Evolutionary conservation across 2,113 vertebrate genomes (phyloP).

Genomic region (Vulpes vulpes): DNA sequence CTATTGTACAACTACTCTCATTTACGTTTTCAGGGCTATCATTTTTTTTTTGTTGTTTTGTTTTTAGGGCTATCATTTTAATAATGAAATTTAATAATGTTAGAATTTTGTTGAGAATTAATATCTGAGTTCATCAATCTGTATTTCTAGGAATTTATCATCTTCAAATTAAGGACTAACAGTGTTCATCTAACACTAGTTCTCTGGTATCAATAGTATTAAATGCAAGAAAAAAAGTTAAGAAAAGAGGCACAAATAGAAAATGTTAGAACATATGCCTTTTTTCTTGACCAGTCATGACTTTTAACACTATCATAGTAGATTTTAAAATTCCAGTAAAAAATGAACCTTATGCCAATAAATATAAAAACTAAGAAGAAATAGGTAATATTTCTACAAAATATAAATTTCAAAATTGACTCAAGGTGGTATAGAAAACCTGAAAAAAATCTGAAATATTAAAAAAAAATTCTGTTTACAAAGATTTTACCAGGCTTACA

Average conservation of each 20-base stretch:
- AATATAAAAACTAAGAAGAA: slow-evolving; percentile 39
- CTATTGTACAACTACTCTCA: slow-evolving; percentile 1
- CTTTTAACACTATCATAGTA: neutral
- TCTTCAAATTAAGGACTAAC: neutral
- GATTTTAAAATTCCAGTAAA: slow-evolving; percentile 38
- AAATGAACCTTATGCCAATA: neutral
- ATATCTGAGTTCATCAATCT: neutral
- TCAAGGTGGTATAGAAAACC: neutral
- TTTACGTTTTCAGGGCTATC: neutral
- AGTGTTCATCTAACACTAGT: neutral
- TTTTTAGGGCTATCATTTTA: slow-evolving; percentile 38
- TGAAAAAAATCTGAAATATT: slow-evolving; percentile 24
- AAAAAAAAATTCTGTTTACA: neutral
- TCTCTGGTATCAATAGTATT: neutral
- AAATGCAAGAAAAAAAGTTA: slow-evolving; percentile 30
- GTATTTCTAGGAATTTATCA: slow-evolving; percentile 16
- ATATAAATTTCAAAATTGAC: neutral
- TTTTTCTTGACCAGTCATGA: neutral
- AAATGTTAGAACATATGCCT: neutral
- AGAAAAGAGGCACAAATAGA: neutral
- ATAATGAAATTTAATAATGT: slow-evolving; percentile 33
- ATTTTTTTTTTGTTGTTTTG: neutral
- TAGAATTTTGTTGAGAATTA: slow-evolving; percentile 36
- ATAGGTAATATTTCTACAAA: neutral
- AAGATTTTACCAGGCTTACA: neutral